phyloP scores from a whole-genome alignment of 2,797 vertebrate genomes.

The Cuniculus paca region DNA sequence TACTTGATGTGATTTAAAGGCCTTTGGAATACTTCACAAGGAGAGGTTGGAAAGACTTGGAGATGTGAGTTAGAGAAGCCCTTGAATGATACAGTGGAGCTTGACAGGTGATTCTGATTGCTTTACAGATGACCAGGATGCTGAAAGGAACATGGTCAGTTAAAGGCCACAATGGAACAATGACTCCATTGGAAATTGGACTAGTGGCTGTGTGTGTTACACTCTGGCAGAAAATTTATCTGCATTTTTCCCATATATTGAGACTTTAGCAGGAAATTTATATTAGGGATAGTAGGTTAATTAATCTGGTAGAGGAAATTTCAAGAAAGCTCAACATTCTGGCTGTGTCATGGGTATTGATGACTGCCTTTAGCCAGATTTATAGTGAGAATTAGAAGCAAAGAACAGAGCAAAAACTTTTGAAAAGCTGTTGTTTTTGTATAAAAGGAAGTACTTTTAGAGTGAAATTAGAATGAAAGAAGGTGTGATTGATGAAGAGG shows the following conservation, averaged over 20 bases:
- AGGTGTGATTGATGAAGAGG: neutral
- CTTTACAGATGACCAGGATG: neutral
- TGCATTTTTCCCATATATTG: neutral
- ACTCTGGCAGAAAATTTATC: neutral
- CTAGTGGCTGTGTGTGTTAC: neutral
- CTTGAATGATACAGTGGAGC: neutral
- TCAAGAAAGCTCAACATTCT: neutral
- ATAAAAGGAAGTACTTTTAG: neutral
- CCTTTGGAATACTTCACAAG: neutral
- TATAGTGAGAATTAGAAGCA: neutral
- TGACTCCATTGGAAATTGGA: neutral
- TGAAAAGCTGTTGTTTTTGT: neutral
- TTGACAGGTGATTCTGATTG: neutral
- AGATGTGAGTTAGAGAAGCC: neutral
- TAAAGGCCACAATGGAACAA: neutral
- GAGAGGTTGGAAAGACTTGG: neutral
- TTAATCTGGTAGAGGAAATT: neutral
- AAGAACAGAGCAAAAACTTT: neutral
- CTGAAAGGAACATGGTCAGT: neutral
- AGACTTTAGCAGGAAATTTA: neutral
- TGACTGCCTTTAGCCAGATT: neutral
- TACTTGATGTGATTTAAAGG: neutral
- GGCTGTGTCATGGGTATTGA: neutral
- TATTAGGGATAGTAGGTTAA: neutral
- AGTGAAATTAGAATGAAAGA: neutral